Conservation (phyloP, 2,113 vertebrate species). For the Microcebus murinus region DNA sequence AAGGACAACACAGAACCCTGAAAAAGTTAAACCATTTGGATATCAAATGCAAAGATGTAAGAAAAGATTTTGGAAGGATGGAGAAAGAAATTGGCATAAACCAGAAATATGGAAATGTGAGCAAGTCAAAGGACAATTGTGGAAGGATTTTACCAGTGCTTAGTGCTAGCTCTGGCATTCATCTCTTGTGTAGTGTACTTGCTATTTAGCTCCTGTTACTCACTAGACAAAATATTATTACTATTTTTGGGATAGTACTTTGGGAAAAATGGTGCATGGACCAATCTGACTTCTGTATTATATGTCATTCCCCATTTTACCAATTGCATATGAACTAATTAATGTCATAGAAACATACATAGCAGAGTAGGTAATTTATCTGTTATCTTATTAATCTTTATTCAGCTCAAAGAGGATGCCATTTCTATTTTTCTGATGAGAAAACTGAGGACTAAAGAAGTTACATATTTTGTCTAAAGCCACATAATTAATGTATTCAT, state of each 20-base stretch:
- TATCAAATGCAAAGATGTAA: background rate
- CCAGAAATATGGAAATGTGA: background rate
- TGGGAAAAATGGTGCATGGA: background rate
- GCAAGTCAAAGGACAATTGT: background rate
- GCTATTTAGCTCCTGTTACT: background rate
- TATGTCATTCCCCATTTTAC: background rate
- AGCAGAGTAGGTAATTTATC: background rate
- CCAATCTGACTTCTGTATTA: background rate
- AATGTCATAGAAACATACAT: background rate
- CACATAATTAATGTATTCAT: constrained; percentile 9
- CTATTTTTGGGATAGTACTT: background rate
- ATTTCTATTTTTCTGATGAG: background rate
- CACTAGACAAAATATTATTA: background rate
- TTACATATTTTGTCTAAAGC: background rate
- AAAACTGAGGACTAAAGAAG: background rate
- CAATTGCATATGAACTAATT: background rate
- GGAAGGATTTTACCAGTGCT: background rate
- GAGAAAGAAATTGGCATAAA: background rate
- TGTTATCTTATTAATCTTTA: background rate
- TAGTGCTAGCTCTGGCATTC: background rate
- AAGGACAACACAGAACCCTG: background rate
- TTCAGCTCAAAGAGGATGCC: background rate
- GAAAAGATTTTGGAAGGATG: background rate
- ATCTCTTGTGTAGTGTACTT: background rate
- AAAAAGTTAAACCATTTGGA: background rate